phyloP scores from a whole-genome alignment of 1,140 invertebrate genomes.

The Drosophila littoralis region DNA sequence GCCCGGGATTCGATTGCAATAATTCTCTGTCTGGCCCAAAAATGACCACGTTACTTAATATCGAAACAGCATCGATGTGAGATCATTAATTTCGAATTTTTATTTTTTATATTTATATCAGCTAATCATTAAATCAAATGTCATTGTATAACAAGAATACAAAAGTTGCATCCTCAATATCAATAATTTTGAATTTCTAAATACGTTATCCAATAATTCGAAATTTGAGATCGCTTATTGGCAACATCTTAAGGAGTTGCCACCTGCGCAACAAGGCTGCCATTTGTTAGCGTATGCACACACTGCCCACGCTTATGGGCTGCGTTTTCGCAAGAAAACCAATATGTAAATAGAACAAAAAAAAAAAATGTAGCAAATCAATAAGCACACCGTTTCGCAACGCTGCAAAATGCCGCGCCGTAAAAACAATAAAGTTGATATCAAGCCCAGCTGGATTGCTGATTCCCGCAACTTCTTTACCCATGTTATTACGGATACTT shows the following conservation, averaged over 20 bases:
- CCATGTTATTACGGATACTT: constrained; percentile 4
- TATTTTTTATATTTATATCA: neutral
- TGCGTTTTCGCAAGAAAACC: neutral
- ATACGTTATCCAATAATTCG: no score
- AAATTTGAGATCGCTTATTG: neutral
- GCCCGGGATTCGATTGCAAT: constrained; percentile 23
- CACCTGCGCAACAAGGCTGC: neutral
- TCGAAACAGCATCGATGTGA: neutral
- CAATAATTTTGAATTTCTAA: no score
- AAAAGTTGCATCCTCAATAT: no score
- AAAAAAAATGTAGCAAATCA: neutral
- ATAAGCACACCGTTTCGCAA: neutral
- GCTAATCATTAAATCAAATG: no score
- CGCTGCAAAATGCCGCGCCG: neutral
- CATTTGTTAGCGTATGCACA: neutral
- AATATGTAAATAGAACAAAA: neutral
- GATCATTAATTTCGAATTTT: constrained; percentile 6
- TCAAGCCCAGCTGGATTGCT: neutral
- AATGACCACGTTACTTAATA: constrained; percentile 14
- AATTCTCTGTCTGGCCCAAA: constrained; percentile 6
- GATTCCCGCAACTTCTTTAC: constrained; percentile 19
- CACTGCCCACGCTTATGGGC: neutral
- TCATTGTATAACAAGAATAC: no score
- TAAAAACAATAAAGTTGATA: neutral
- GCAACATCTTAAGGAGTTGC: constrained; percentile 3